These are phyloP conservation scores for Muntiacus reevesi DNA, from an alignment of 2,113 vertebrate species.

Conservation along the genomic window DNA sequence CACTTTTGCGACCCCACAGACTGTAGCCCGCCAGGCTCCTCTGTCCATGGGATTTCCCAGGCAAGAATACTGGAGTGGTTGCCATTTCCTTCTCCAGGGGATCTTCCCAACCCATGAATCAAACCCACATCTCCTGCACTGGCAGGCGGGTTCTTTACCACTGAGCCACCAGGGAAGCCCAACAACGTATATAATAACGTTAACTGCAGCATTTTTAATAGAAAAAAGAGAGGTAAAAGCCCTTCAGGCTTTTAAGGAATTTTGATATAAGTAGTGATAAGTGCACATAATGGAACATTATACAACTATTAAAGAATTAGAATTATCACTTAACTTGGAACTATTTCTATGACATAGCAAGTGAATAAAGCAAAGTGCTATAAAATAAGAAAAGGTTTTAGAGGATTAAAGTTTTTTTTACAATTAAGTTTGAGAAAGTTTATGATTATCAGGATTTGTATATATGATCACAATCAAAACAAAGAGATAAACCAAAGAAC, in stretches of 20 bases:
- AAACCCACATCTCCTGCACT: neutral
- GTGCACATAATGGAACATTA: neutral
- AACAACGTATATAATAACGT: neutral
- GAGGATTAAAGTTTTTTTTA: neutral
- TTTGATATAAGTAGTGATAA: neutral
- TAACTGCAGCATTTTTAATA: neutral
- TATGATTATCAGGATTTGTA: constrained; percentile 15
- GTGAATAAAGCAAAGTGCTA: neutral
- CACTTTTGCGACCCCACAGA: neutral
- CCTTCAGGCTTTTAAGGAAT: neutral
- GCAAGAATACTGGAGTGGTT: neutral
- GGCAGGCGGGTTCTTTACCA: neutral
- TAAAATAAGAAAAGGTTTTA: neutral
- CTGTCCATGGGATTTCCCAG: neutral
- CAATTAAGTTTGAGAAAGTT: neutral
- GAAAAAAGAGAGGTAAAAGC: neutral
- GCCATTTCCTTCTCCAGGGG: neutral
- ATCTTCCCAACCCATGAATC: neutral
- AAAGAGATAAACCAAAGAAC: neutral
- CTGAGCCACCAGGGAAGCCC: neutral
- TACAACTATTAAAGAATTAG: neutral
- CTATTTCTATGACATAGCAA: neutral
- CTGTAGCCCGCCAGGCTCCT: neutral
- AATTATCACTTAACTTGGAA: neutral
- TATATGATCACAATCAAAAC: neutral